Conservation (phyloP, 2,888 invertebrate genomes). For the Odontocolon sp. region DNA sequence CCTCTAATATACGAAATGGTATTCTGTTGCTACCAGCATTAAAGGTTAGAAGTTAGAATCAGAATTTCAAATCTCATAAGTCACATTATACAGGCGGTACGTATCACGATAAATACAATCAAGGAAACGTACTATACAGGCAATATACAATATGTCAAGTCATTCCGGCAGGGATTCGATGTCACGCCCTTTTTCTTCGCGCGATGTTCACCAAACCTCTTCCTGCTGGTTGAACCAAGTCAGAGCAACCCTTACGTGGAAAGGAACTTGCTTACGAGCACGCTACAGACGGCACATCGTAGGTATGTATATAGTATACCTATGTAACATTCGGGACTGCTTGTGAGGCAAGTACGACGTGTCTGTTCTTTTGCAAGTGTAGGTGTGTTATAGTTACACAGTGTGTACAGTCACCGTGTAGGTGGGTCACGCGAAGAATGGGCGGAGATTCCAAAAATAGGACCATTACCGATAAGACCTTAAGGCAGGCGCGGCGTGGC, state of each 20-base stretch:
- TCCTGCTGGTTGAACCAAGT: constrained; percentile 17
- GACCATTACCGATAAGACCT: constrained; percentile 79
- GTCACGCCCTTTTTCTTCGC: constrained; percentile 26
- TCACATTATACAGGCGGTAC: no score
- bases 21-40: no score
- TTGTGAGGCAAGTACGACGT: background rate
- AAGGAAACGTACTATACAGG: background rate
- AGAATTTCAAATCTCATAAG: no score
- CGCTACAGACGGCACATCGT: no score
- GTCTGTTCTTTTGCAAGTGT: constrained; percentile 3
- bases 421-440: constrained; percentile 79
- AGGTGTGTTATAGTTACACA: constrained; percentile 4
- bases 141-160: background rate
- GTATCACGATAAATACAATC: background rate
- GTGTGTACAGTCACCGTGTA: constrained; percentile 48
- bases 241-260: constrained; percentile 17
- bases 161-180: constrained; percentile 31
- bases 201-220: constrained; percentile 14
- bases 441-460: constrained; percentile 81
- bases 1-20: no score
- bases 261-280: constrained; percentile 24
- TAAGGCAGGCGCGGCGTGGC: constrained; percentile 69
- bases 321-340: constrained; percentile 11
- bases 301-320: no score
- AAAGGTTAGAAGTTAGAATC: no score